phyloP scores from a whole-genome alignment of 2,888 invertebrate genomes.

The Folsomia manolachei region DNA sequence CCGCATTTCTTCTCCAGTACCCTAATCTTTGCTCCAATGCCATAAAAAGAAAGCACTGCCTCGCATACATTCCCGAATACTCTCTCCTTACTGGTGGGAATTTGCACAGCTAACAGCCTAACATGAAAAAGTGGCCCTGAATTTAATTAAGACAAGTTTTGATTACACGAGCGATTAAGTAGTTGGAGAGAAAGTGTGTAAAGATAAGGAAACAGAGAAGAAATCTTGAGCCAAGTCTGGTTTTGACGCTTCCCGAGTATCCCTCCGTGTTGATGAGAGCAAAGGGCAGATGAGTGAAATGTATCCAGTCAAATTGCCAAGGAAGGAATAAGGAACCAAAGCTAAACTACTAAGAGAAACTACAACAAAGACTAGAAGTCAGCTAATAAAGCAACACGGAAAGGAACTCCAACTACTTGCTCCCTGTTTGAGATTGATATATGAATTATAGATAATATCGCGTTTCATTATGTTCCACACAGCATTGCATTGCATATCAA shows the following conservation, averaged over 20 bases:
- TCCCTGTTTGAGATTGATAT: slow-evolving; percentile 46
- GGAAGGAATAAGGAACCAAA: background rate
- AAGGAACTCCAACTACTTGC: background rate
- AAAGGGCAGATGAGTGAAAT: slow-evolving; percentile 5
- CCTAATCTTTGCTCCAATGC: background rate
- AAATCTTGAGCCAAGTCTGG: too few species aligned
- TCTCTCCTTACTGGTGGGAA: background rate
- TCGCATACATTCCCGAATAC: background rate
- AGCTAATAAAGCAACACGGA: background rate
- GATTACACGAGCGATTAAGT: slow-evolving; percentile 6
- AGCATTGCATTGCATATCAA: slow-evolving; percentile 47
- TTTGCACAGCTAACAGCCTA: background rate
- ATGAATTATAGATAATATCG: slow-evolving; percentile 50
- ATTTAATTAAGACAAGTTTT: slow-evolving; percentile 10
- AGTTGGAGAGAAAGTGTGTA: background rate
- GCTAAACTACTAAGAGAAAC: too few species aligned
- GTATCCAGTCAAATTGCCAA: background rate
- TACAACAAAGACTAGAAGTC: background rate
- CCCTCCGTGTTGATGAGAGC: background rate
- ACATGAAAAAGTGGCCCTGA: background rate
- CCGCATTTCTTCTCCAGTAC: background rate
- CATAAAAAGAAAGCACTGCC: background rate
- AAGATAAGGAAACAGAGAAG: background rate
- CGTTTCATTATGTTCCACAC: slow-evolving; percentile 47
- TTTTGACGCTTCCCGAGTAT: too few species aligned